A percentile compares a stretch with the other conserved stretches of the same genome.
Conservation (phyloP, 53 echinoderm and acorn worm genomes). For the Antedon mediterranea region DNA sequence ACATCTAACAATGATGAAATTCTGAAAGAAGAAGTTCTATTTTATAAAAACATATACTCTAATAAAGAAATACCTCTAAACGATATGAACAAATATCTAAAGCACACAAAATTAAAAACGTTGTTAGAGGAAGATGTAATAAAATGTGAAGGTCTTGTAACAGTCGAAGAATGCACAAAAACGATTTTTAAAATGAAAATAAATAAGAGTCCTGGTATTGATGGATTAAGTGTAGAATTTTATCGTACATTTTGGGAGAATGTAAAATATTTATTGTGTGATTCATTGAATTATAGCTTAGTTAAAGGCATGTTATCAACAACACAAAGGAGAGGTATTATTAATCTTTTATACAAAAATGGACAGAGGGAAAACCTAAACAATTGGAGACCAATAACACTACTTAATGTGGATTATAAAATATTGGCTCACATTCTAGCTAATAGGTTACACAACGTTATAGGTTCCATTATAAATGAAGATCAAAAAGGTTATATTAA, state of each 20-base stretch:
- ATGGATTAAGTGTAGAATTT: background rate
- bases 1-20: no score
- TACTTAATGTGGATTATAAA: background rate
- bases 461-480: background rate
- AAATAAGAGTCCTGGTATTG: background rate
- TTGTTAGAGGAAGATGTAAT: background rate
- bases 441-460: background rate
- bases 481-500: background rate
- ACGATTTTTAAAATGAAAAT: background rate
- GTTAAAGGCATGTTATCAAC: background rate
- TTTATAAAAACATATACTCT: background rate
- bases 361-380: background rate
- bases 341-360: background rate
- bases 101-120: background rate
- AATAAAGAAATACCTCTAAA: background rate
- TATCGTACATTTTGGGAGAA: background rate
- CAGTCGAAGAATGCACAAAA: background rate
- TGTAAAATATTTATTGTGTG: no score
- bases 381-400: background rate
- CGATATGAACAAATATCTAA: background rate
- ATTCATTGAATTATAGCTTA: no score
- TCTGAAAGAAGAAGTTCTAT: background rate
- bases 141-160: background rate
- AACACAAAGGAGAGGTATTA: background rate
- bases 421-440: background rate